Percentiles rank a stretch among this genome's conserved stretches.
Evolutionary conservation across 1,140 invertebrate species (phyloP).

Genomic region (Saccostrea echinata): DNA sequence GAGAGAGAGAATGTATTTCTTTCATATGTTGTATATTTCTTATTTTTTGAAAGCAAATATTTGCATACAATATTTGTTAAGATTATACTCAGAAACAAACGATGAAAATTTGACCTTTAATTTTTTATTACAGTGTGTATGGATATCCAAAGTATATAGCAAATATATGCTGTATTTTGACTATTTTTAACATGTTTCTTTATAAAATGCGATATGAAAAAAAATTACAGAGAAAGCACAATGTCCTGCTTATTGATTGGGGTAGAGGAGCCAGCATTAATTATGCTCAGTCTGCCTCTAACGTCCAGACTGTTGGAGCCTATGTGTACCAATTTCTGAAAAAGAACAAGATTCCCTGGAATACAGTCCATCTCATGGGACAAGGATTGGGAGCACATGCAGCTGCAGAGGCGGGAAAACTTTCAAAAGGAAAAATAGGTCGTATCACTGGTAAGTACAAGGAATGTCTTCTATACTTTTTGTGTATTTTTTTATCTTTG

Average conservation of each 20-base stretch:
- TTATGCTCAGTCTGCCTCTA: background rate
- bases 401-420: background rate
- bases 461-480: no score
- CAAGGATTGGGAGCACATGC: background rate
- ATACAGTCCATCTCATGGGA: background rate
- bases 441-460: background rate
- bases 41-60: no score
- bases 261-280: background rate
- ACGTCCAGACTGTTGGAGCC: background rate
- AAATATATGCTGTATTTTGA: background rate
- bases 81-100: background rate
- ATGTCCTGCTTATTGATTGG: background rate
- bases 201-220: background rate
- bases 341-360: conserved; percentile 17
- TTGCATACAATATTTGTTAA: background rate
- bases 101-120: background rate
- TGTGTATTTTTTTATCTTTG: no score
- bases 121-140: background rate
- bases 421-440: background rate
- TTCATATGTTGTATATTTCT: no score
- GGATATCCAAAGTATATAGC: background rate
- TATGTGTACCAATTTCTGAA: background rate
- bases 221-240: background rate
- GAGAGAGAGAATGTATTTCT: no score
- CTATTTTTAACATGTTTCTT: background rate